Base-by-base conservation (phyloP, 2,888 invertebrate genomes). In the Eupsilia transversa region DNA sequence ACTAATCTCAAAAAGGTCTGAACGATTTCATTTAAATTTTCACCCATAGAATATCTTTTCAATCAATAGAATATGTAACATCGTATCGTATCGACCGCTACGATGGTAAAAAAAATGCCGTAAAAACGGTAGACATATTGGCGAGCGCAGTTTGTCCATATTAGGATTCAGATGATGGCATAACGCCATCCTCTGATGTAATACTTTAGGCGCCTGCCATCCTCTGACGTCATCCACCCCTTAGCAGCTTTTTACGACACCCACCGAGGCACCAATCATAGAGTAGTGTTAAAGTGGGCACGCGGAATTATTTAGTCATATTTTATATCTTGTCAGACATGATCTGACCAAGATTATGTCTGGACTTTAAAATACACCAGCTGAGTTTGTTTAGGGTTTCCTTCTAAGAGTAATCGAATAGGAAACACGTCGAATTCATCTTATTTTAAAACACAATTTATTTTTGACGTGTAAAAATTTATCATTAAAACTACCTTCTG, bases 121-220 rank as follows among this genome's bases (percentile, higher is more conserved):
- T 66, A 4, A 20, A 49, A 20, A 23, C 38, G 1, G 41, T 7
- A 60, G 49, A 59, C 41, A 72, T 59, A 49, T n/a, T 14, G 17
- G 27, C 74, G 23, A 61, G 20, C 23, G 33, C 35, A 27, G 7
- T 17, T 54, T 43, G 17, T 33, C 7, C 33, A 27, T 60, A 52
- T 57, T 30, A 57, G 30, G 20, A 33, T 10, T 5, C 52, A 54
- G 74, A 27, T 5, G 33, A 74, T 54, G 60, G 60, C 60, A n/a
- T 35, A 27, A 46, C 43, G 72, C 35, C 20, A 54, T 43, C 70
- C 70, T 70, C 41, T 71, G 71, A 72, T 46, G 23, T 72, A 43
- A 72, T 35, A 17, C 17, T 30, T 38, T 20, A 72, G 12, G 54
- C 30, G 54, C 30, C 30, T 35, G 27, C 9, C 43, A 46, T 61